phyloP scores from a whole-genome alignment of 2,888 invertebrate species.

The Ophion obscuratus region DNA sequence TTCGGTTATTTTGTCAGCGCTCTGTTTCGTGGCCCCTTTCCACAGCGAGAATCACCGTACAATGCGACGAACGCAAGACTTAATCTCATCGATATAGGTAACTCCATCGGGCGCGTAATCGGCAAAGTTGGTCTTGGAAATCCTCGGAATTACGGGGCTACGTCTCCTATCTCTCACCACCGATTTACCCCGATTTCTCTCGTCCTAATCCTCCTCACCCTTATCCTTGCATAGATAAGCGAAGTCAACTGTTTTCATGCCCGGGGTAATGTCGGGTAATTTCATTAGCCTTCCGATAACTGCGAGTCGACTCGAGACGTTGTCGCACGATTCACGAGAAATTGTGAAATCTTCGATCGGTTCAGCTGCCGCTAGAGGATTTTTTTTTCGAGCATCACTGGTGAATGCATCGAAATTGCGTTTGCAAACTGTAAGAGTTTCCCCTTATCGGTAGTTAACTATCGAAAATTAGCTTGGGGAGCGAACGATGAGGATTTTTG shows the following conservation, averaged over 20 bases:
- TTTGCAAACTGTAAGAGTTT: not conserved
- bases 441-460: too few species aligned
- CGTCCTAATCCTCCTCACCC: slow-evolving; percentile 21
- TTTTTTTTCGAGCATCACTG: not conserved
- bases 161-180: slow-evolving; percentile 45
- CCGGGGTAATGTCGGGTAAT: not conserved
- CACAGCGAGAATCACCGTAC: slow-evolving; percentile 49
- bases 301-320: not conserved
- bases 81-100: slow-evolving; percentile 61
- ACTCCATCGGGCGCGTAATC: slow-evolving; percentile 59
- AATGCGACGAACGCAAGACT: slow-evolving; percentile 47
- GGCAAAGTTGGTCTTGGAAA: slow-evolving; percentile 61
- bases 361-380: not conserved
- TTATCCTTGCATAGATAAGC: slow-evolving; percentile 50
- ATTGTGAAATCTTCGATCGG: not conserved
- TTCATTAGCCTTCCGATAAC: slow-evolving; percentile 16
- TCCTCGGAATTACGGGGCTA: slow-evolving; percentile 52
- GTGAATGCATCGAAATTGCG: not conserved
- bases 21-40: slow-evolving; percentile 37
- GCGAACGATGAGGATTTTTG: too few species aligned
- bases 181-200: slow-evolving; percentile 48
- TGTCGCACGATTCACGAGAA: not conserved
- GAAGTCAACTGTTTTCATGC: slow-evolving; percentile 39
- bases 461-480: too few species aligned
- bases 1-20: slow-evolving; percentile 51